Conservation (phyloP, 2,888 invertebrate genomes). For the Drosophila helvetica region DNA sequence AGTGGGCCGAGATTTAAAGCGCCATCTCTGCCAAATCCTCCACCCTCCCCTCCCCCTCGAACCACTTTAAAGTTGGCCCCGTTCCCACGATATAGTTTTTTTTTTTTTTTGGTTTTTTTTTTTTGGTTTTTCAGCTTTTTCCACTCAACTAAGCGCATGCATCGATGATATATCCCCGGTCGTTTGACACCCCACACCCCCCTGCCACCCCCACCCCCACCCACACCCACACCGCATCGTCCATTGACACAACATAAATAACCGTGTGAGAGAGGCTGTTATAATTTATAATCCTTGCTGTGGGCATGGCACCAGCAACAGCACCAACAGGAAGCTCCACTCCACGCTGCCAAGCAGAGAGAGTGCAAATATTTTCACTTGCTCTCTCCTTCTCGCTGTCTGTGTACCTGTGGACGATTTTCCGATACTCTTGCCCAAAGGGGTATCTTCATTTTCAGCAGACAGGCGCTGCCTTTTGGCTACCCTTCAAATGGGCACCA, state of each 20-base stretch:
- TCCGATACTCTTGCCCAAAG: neutral
- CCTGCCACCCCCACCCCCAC: constrained; percentile 24
- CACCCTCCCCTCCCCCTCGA: neutral
- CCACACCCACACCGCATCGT: constrained; percentile 12
- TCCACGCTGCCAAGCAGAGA: constrained; percentile 37
- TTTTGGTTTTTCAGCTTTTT: constrained; percentile 61
- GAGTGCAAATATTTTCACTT: constrained; percentile 61
- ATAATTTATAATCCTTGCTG: constrained; percentile 76
- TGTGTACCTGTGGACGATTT: neutral
- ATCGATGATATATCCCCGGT: constrained; percentile 62
- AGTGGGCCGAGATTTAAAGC: constrained; percentile 9
- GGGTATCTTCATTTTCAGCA: neutral
- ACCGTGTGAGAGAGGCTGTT: constrained; percentile 64
- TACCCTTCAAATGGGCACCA: too few species aligned
- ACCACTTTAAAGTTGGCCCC: constrained; percentile 16
- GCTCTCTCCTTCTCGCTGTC: constrained; percentile 6
- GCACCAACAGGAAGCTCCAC: constrained; percentile 20
- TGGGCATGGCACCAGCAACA: constrained; percentile 37
- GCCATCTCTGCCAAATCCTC: neutral
- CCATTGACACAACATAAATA: constrained; percentile 74
- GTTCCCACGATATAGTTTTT: constrained; percentile 19
- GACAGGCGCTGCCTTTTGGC: too few species aligned
- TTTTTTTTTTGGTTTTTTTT: constrained; percentile 22
- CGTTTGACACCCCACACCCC: constrained; percentile 45
- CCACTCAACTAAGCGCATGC: constrained; percentile 74